Base-by-base conservation (phyloP, 2,888 invertebrate species). In the Hecatera dysodea region DNA sequence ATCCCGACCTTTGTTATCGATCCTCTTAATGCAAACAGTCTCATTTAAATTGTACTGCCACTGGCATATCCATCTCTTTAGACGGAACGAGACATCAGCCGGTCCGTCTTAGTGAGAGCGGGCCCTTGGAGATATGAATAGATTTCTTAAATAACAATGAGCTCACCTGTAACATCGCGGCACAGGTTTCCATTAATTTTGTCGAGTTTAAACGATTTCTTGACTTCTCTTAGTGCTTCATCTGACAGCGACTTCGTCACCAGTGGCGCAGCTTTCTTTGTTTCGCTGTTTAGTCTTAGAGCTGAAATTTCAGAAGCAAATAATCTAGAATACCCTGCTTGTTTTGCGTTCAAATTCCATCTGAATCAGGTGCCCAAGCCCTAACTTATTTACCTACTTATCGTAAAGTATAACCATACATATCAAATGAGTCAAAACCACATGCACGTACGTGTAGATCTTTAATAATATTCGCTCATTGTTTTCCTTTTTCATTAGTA, bases 241-340 rank as follows among this genome's bases (percentile, higher is more conserved):
- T 94, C 93, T 17, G 94, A 93, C 17, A 94, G 75, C 0, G 94
- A 94, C 75, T 94, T 94, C 0, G 92, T 82, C 6, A 93, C 93
- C 27, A 93, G 78, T 1, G 92, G 90, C 0, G 86, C 73, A 4
- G 87, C 61, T 53, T 89, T 92, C 68, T 90, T 90, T 6, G 81
- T 71, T 17, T 92, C 91, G 59, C 80, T 90, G 60, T 88, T 88
- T 29, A 91, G 72, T 44, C 89, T 90, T 70, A 93, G 80, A 11
- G 94, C 94, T 95, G 88, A 11, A 90, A 90, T 62, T 50, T 67
- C 46, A 66, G 1, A 67, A 68, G 0, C n/a, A 57, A 12, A 27
- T 0, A 1, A 24, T 36, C 1, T 24, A 27, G 22, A 19, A 22
- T 6, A 42, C 22, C 19, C 8, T 24, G 7, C 27, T 29, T 4